Base-by-base conservation (phyloP, 1,140 invertebrate genomes). In the Samia ricini region DNA sequence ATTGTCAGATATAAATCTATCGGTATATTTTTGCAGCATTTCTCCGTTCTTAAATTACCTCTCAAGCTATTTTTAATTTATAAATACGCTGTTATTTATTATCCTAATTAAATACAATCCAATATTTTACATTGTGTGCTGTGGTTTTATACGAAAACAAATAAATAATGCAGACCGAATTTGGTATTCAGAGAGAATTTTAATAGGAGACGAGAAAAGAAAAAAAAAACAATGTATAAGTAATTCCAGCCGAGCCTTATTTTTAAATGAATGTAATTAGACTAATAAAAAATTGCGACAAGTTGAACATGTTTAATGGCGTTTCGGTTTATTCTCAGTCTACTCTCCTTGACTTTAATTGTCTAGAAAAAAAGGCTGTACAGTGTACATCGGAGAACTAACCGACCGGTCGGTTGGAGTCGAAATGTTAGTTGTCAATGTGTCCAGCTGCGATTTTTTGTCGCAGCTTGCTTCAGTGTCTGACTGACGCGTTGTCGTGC, bases 391-490 rank as follows among this genome's bases (percentile, higher is more conserved):
- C n/a, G 33, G 33, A 15, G n/a, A 10, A 42, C 10, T 42, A 42
- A 42, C 15, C 24, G 21, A 23, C 52, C 20, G 52, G 52, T 23
- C 22, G 52, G 52, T 42, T 42, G 26, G 60, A 66, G 48, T 67
- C 62, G 61, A 63, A 61, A 63, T 60, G 65, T 61, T 68, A 64
- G 69, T 64, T 61, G 64, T 74, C 72, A 69, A 64, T 61, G 67
- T 52, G 56, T 71, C 15, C 54, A 33, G 56, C 51, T 57, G 62
- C 26, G 22, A 54, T 67, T 81, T 80, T 81, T 80, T 79, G 69
- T 68, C 57, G 55, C 49, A 33, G 51, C 60, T 61, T 55, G 50
- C 66, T 57, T 71, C 68, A 68, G 73, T 71, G 70, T 57, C 0
- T 29, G 68, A 52, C 0, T 29, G 68, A 52, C 54, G 69, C 56